Percentiles rank a stretch among this genome's conserved stretches.
Evolutionary conservation across 2,113 vertebrate species (phyloP).

Genomic region (Coturnix japonica): DNA sequence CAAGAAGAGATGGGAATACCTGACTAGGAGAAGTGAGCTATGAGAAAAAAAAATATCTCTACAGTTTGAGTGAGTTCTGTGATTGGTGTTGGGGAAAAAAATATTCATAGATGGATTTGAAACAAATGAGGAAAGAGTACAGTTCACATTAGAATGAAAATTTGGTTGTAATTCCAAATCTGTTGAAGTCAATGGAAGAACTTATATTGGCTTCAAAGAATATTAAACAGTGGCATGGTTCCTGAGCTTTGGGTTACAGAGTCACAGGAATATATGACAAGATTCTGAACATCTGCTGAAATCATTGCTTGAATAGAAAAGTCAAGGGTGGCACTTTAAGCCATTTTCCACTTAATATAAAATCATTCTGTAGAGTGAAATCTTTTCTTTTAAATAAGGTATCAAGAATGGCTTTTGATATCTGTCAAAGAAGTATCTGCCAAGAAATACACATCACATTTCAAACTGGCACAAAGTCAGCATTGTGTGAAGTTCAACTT

Average conservation of each 20-base stretch:
- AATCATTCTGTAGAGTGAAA: not conserved
- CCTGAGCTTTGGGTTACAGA: not conserved
- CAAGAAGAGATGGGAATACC: not conserved
- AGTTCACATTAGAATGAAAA: not conserved
- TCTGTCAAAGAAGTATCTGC: not conserved
- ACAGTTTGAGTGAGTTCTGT: not conserved
- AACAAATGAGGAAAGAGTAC: not conserved
- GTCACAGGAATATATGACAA: not conserved
- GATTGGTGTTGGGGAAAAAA: not conserved
- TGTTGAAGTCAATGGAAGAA: not conserved
- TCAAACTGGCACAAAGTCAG: not conserved
- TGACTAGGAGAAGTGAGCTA: not conserved
- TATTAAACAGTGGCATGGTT: not conserved
- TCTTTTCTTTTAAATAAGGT: conserved; percentile 30
- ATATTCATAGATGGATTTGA: not conserved
- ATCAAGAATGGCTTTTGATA: not conserved
- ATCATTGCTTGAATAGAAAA: not conserved
- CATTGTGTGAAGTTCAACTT: not conserved
- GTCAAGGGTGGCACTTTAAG: not conserved
- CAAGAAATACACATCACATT: not conserved
- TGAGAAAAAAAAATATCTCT: not conserved
- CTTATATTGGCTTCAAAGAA: not conserved
- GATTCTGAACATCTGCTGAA: conserved; percentile 33
- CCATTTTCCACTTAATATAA: not conserved
- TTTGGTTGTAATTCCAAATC: not conserved